Base-by-base conservation (phyloP, 1,140 invertebrate species). In the Drosophila obscura region DNA sequence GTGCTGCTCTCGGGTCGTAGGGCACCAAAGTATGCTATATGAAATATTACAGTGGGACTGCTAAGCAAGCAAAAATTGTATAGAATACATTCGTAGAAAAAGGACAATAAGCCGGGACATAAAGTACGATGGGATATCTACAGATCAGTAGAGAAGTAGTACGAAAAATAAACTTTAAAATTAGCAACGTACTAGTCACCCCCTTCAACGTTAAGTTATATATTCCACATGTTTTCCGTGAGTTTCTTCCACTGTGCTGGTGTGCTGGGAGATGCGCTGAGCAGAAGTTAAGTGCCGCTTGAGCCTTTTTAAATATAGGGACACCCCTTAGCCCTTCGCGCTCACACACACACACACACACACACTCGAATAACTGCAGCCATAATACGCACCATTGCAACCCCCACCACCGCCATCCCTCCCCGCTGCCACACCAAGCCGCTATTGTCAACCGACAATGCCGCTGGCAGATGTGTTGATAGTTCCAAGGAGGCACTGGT, bases 271-370 rank as follows among this genome's bases (percentile, higher is more conserved):
- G 60, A 64, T 78, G 61, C 60, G 63, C 64, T 61, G 75, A 79
- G 66, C 61, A 74, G 58, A 87, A 87, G 78, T 82, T 82, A 87
- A 87, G 79, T 87, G 71, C 66, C 82, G 82, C 75, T 87, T 87
- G 81, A 87, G 81, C 81, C 78, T 68, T 82, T 85, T 88, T 82
- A 79, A 88, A 87, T 87, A 76, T 76, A 78, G 65, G 75, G 50
- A 69, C 61, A 50, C 41, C 61, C 35, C 35, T 13, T 39, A 48
- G 57, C 44, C 28, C 56, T 43, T 50, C 48, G 31, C 19, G 2
- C 55, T 61, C 28, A 67, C 51, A 45, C 62, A 28, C 13, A 50
- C 22, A 50, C 19, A 49, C 9, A 24, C 45, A 26, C 22, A 13
- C 8, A 61, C 31, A 35, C 48, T 49, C 9, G 19, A 62, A 67